Evolutionary conservation across 2,113 vertebrate species (phyloP).

Genomic region (Choloepus hoffmanni): DNA sequence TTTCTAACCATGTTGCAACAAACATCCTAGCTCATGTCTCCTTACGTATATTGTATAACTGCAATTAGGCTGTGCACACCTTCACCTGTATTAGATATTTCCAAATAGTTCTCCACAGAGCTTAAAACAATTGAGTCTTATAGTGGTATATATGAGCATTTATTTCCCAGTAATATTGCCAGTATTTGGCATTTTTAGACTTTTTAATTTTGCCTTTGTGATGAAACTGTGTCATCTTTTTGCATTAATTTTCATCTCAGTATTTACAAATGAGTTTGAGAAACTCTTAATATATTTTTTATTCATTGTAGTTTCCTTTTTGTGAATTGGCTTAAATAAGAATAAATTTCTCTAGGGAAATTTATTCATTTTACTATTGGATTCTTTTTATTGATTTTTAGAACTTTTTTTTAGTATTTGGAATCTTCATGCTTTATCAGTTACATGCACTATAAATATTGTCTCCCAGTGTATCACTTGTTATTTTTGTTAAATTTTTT

Average conservation of each 20-base stretch:
- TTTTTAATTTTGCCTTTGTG: conserved; percentile 46
- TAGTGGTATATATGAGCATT: not conserved
- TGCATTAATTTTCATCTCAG: conserved; percentile 47
- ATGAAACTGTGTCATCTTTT: not conserved
- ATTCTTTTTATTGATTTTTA: not conserved
- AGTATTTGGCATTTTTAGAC: not conserved
- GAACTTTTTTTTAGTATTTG: not conserved
- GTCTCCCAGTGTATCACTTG: not conserved
- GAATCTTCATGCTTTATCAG: not conserved
- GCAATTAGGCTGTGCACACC: not conserved
- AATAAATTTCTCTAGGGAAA: no score
- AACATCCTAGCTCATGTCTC: not conserved
- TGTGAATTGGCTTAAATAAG: not conserved
- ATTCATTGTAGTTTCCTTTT: not conserved
- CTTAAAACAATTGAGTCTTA: not conserved
- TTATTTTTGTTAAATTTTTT: conserved; percentile 11
- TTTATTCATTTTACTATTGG: not conserved
- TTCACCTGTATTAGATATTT: not conserved
- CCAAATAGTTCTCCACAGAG: conserved; percentile 8
- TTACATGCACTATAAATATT: conserved; percentile 7
- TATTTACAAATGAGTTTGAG: not conserved
- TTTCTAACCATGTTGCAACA: not conserved
- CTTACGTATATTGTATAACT: not conserved
- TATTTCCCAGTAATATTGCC: conserved; percentile 8
- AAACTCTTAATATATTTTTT: not conserved